phyloP scores from a whole-genome alignment of 2,113 vertebrate genomes.

The Prunella fulvescens region DNA sequence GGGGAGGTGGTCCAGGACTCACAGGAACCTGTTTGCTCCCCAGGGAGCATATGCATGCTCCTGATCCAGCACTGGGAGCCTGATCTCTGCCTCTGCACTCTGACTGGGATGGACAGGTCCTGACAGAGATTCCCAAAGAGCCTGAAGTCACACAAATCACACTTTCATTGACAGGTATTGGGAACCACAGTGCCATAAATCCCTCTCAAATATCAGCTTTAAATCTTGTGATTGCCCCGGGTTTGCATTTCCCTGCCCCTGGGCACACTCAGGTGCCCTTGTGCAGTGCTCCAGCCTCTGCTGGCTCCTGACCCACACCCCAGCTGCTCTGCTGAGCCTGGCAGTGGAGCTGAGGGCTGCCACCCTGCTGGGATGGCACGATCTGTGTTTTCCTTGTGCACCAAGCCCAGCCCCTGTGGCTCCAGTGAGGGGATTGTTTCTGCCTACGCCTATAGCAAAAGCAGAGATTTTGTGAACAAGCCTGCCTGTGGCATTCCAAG shows the following conservation, averaged over 20 bases:
- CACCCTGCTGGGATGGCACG: conserved; percentile 65
- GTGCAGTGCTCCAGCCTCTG: not conserved
- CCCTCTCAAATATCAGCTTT: not conserved
- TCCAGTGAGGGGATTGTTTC: conserved; percentile 53
- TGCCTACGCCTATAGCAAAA: conserved; percentile 68
- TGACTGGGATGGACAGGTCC: not conserved
- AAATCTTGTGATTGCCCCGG: not conserved
- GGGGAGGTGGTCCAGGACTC: not conserved
- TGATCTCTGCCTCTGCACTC: not conserved
- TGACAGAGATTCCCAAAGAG: not conserved
- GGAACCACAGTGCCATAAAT: not conserved
- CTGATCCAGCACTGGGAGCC: not conserved
- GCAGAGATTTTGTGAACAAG: conserved; percentile 69
- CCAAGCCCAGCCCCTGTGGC: conserved; percentile 62
- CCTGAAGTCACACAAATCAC: too few relatives aligned
- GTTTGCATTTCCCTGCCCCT: not conserved
- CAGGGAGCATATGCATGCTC: not conserved
- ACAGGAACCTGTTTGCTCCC: not conserved
- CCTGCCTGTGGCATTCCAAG: conserved; percentile 59
- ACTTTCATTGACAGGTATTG: not conserved
- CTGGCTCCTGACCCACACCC: conserved; percentile 14
- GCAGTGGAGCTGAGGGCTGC: conserved; percentile 33
- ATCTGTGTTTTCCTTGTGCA: conserved; percentile 39
- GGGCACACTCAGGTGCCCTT: not conserved
- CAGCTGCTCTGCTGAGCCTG: conserved; percentile 37